Base-by-base conservation (phyloP, 2,113 vertebrate species). In the Pardalotus punctatus region DNA sequence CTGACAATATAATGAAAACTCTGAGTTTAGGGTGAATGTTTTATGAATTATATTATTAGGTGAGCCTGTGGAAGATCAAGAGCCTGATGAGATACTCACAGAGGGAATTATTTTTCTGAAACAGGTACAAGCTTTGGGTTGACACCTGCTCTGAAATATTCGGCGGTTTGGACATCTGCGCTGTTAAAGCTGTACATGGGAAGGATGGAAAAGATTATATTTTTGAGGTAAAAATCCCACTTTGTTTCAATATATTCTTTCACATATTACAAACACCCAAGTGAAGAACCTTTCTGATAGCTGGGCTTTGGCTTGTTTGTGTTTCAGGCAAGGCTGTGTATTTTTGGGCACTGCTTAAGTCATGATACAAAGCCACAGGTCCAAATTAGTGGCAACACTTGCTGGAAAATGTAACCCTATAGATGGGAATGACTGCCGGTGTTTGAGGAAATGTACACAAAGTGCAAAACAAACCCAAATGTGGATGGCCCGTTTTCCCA, bases 121-220 rank as follows among this genome's bases (percentile, higher is more conserved):
- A 79, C 95, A 99, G 99, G 97, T 99, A 99, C 96, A 99, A 99
- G 86, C 97, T 99, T 84, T 99, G 99, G 99, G 99, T 99, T 42
- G 99, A 99, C 90, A 98, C 98, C 96, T 99, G 99, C 61, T 99
- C 99, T 61, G 99, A 99, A 96, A 98, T 99, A 83, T 99, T 99
- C 88, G 99, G 99, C 69, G 99, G 99, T 25, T 97, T 99, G 97
- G 99, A 99, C 71, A 99, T 99, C 98, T 99, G 99, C 97, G 99
- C 99, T 25, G 98, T 99, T 83, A 99, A 99, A 98, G 99, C 99
- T 95, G 99, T 99, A 27, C 99, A 99, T 85, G 99, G 99, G 61
- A 99, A 99, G 96, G 99, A 99, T 87, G 99, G 99, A 61, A 99
- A 99, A 94, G 99, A 99, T 98, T 99, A 99, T 96, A 99, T 99